Conservation (phyloP, 1,140 invertebrate species). For the Diachasmimorpha longicaudata region DNA sequence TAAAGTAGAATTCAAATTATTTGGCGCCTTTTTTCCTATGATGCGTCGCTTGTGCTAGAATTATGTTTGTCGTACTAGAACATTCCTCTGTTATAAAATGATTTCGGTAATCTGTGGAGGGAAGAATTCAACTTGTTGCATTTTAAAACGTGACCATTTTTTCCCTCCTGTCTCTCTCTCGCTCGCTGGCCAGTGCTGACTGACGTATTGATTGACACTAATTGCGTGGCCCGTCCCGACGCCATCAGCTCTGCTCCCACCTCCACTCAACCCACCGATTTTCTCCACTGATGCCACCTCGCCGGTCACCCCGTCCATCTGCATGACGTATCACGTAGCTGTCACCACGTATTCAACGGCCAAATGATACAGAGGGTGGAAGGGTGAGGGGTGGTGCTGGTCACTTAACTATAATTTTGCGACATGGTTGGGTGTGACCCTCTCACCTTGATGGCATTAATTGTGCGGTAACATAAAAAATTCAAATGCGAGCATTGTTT, state of each 20-base stretch:
- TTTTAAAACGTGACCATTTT: conserved; percentile 18
- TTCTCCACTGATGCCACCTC: not conserved
- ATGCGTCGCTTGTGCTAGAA: too few relatives aligned
- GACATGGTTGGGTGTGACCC: not conserved
- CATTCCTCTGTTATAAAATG: too few relatives aligned
- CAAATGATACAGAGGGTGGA: conserved; percentile 4
- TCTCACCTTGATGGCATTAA: not conserved
- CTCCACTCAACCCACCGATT: too few relatives aligned
- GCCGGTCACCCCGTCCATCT: not conserved
- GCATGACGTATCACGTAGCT: conserved; percentile 15
- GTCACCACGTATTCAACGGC: conserved; percentile 20
- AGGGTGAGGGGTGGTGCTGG: not conserved
- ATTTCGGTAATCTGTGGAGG: too few relatives aligned
- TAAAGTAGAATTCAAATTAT: too few relatives aligned
- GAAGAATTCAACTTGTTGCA: conserved; percentile 28
- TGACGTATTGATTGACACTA: conserved; percentile 28
- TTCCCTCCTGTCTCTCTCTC: not conserved
- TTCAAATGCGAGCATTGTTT: not conserved
- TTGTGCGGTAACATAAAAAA: conserved; percentile 13
- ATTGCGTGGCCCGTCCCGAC: conserved; percentile 21
- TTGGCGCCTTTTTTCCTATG: too few relatives aligned
- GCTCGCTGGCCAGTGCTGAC: not conserved
- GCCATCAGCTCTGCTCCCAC: not conserved
- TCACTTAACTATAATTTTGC: conserved; percentile 24
- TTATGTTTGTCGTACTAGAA: too few relatives aligned